A percentile compares a stretch with the other conserved stretches of the same genome.
Conservation (phyloP, 2,113 vertebrate genomes). For the Dipodomys stephensi region DNA sequence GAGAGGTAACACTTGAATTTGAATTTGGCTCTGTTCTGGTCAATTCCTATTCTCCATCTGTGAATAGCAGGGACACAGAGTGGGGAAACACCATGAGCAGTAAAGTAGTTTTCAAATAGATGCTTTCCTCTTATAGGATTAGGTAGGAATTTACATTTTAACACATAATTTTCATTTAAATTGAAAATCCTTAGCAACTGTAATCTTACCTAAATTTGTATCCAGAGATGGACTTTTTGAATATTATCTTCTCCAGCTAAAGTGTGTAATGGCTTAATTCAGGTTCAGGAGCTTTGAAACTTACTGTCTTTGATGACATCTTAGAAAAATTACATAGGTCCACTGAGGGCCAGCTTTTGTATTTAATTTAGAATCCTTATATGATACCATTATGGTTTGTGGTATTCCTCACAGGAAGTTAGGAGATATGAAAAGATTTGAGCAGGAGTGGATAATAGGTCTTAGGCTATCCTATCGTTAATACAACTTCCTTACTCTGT, state of each 20-base stretch:
- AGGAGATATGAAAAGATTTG: neutral
- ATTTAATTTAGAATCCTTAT: constrained; percentile 28
- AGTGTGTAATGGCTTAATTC: constrained; percentile 58
- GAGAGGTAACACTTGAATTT: constrained; percentile 28
- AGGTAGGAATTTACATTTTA: constrained; percentile 59
- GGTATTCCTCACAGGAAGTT: neutral
- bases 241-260: constrained; percentile 41
- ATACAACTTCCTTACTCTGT: neutral
- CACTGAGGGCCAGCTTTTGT: neutral
- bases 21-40: neutral
- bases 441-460: neutral
- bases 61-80: constrained; percentile 15
- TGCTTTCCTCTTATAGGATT: neutral
- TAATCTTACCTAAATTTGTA: constrained; percentile 49
- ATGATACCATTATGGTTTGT: neutral
- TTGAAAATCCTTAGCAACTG: constrained; percentile 35
- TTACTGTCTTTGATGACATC: constrained; percentile 21
- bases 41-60: constrained; percentile 44
- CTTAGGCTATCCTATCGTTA: neutral
- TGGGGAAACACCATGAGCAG: neutral
- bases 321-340: constrained; percentile 49
- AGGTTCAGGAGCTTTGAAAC: constrained; percentile 42
- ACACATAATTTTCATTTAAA: constrained; percentile 53
- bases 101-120: constrained; percentile 46
- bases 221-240: constrained; percentile 51